Base-by-base conservation (phyloP, 2,113 vertebrate species). In the Sceloporus undulatus region DNA sequence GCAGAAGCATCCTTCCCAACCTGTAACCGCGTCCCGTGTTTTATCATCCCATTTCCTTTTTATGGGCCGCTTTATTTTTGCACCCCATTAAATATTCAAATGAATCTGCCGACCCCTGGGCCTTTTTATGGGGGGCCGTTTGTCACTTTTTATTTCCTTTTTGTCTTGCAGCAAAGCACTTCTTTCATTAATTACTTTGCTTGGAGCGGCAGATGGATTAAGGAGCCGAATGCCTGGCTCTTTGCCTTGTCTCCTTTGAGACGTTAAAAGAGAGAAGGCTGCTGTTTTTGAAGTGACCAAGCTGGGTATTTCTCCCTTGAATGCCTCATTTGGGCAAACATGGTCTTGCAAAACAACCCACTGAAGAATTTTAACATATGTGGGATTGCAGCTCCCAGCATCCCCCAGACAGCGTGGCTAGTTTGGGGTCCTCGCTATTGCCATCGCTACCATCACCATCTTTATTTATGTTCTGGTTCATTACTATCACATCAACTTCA, bases 81-180 rank as follows among this genome's bases (percentile, higher is more conserved):
- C 38, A 65, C 75, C 68, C 89, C 65, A 87, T 90, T 75, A 84
- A 84, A 87, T 84, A 87, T 90, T 87, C 83, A 80, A 70, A 75
- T 87, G 42, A n/a, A 56, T 66, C 75, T 66, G 54, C n/a, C 9
- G 48, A 29, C 65, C 85, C 79, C 3, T 5, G 56, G 27, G 68
- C 21, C 18, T 86, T 70, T 84, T 75, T 2, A 54, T 70, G 56
- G 40, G 4, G 0, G 0, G 42, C 71, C 11, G 0, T 59, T 52
- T 23, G 1, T 68, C 56, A 0, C 1, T 54, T 56, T 34, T 90
- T 84, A 80, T 21, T 85, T 84, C 89, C 73, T 70, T 21, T 48
- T 59, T 68, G 25, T 48, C 81, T 34, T n/a, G 0, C 0, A 0
- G 48, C 59, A 68, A 19, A 0, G 2, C 82, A 42, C 59, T 10